Evolutionary conservation across 2,113 vertebrate genomes (phyloP).

Genomic region (Phalacrocorax brasilianus): DNA sequence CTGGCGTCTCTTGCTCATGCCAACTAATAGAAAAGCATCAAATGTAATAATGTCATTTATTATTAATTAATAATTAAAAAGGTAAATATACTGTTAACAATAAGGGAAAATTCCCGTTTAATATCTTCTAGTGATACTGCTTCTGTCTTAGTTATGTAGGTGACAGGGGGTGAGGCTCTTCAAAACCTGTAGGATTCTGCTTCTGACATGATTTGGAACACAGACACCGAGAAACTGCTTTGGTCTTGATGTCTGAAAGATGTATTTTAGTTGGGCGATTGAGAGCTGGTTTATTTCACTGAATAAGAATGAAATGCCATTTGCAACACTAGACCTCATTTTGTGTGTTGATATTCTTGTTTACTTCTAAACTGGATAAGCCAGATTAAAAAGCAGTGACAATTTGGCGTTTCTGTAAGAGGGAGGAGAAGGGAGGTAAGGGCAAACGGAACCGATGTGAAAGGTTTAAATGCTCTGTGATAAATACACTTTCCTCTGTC

Average conservation of each 20-base stretch:
- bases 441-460: neutral
- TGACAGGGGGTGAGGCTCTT: neutral
- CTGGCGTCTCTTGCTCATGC: neutral
- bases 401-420: neutral
- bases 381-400: neutral
- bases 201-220: neutral
- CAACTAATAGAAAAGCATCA: neutral
- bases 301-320: neutral
- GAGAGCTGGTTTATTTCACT: neutral
- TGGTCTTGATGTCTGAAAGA: neutral
- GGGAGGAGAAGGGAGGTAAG: neutral
- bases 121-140: neutral
- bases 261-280: neutral
- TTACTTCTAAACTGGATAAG: neutral
- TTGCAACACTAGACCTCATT: neutral
- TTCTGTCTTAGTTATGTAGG: neutral
- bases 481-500: neutral
- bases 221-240: neutral
- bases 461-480: neutral
- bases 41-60: neutral
- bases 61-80: neutral
- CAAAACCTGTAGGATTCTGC: neutral
- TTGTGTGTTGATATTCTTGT: neutral
- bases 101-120: neutral
- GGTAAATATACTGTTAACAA: neutral